These are phyloP conservation scores for Gallinago nigripennis DNA, from an alignment of 2,797 vertebrate species.

Conservation along the genomic window DNA sequence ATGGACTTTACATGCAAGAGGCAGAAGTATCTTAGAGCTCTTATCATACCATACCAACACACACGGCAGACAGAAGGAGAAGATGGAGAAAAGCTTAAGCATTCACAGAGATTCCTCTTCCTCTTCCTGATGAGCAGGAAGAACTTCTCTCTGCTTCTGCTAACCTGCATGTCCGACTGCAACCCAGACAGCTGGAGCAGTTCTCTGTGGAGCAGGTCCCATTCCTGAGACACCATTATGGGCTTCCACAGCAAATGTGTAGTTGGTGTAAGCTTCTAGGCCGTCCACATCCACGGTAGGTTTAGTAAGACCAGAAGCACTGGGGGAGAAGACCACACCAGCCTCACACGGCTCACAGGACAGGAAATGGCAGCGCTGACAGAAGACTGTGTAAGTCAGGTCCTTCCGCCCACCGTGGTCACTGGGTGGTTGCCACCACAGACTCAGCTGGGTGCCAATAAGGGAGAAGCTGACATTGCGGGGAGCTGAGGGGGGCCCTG, in stretches of 20 bases:
- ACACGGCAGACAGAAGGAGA: neutral
- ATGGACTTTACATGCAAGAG: neutral
- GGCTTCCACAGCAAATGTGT: conserved; percentile 74
- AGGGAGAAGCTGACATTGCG: conserved; percentile 76
- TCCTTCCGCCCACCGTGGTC: conserved; percentile 74
- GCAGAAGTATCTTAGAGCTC: neutral
- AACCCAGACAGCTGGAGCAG: conserved; percentile 60
- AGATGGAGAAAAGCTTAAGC: conserved; percentile 10
- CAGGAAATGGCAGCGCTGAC: conserved; percentile 65
- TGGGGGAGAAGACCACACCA: conserved; percentile 63
- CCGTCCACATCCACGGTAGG: conserved; percentile 62
- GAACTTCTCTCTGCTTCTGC: conserved; percentile 8
- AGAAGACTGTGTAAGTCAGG: conserved; percentile 72
- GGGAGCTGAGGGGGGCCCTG: conserved; percentile 76
- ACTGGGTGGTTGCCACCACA: conserved; percentile 74
- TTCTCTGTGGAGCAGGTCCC: conserved; percentile 19
- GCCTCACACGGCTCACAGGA: conserved; percentile 71
- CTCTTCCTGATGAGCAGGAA: neutral
- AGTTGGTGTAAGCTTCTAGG: conserved; percentile 77
- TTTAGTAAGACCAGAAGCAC: conserved; percentile 48
- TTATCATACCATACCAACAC: neutral
- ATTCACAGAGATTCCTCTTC: neutral
- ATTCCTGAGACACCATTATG: conserved; percentile 75
- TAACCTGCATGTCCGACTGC: conserved; percentile 78
- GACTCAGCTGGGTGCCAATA: conserved; percentile 69